Evolutionary conservation across 1,140 invertebrate genomes (phyloP).

Genomic region (Drosophila equinoxialis): DNA sequence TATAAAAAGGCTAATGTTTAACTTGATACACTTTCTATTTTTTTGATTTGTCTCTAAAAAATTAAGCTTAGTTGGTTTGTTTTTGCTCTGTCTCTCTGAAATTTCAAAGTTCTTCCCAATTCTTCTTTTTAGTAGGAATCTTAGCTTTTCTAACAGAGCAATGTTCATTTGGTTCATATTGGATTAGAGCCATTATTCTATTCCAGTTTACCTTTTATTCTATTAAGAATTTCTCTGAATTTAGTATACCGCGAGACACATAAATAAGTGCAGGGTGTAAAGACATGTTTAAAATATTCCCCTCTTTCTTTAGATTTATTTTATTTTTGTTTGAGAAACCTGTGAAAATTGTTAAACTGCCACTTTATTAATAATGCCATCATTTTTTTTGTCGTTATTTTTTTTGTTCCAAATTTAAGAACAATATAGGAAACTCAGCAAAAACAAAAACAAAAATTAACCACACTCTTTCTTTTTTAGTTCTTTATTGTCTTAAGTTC

Average conservation of each 20-base stretch:
- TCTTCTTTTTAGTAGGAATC: too few relatives aligned
- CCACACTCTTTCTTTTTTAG: constrained; percentile 68
- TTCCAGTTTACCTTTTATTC: too few relatives aligned
- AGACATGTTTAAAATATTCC: neutral
- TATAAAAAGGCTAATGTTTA: neutral
- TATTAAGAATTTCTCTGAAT: neutral
- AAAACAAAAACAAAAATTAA: constrained; percentile 23
- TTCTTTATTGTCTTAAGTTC: constrained; percentile 74
- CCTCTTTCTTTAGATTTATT: neutral
- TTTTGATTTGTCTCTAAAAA: too few relatives aligned
- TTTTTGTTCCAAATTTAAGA: constrained; percentile 18
- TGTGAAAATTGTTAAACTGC: constrained; percentile 79
- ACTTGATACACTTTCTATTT: too few relatives aligned
- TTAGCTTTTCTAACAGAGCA: too few relatives aligned
- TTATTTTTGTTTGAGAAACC: constrained; percentile 60
- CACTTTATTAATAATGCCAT: constrained; percentile 78
- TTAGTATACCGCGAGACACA: constrained; percentile 27
- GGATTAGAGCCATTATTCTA: too few relatives aligned
- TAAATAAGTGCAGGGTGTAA: constrained; percentile 10
- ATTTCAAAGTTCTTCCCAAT: too few relatives aligned
- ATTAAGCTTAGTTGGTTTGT: too few relatives aligned
- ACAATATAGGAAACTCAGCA: constrained; percentile 25
- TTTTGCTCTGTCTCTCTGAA: too few relatives aligned
- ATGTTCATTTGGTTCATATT: too few relatives aligned
- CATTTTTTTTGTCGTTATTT: constrained; percentile 27